A percentile compares a stretch with the other conserved stretches of the same genome.
phyloP scores from a whole-genome alignment of 2,888 invertebrate species.

The Osmoderma eremita region DNA sequence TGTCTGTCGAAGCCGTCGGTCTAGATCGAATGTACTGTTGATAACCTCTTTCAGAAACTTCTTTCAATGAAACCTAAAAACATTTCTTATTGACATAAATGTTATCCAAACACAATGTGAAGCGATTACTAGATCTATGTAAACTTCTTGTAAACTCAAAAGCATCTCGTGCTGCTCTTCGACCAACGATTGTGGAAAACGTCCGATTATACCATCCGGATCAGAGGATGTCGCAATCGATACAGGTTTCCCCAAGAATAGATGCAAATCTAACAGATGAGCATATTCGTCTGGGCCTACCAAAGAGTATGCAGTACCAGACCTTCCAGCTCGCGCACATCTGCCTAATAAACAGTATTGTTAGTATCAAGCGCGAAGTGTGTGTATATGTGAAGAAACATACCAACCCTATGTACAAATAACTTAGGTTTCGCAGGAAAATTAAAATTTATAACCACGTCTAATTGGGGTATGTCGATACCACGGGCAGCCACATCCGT shows the following conservation, averaged over 20 bases:
- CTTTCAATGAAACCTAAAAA: conserved; percentile 69
- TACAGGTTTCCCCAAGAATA: conserved; percentile 88
- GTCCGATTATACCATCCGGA: conserved; percentile 73
- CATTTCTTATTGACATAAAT: background rate
- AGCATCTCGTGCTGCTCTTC: conserved; percentile 87
- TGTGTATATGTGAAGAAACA: conserved; percentile 61
- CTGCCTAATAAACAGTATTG: conserved; percentile 69
- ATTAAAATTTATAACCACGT: conserved; percentile 96
- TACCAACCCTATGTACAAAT: conserved; percentile 98
- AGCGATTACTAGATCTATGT: conserved; percentile 78
- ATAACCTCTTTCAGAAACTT: conserved; percentile 89
- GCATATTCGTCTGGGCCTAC: conserved; percentile 91
- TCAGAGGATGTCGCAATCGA: conserved; percentile 65
- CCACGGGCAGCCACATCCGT: conserved; percentile 99
- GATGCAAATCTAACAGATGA: conserved; percentile 91
- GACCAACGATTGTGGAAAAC: conserved; percentile 81
- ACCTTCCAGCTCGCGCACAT: conserved; percentile 93
- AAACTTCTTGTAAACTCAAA: conserved; percentile 76
- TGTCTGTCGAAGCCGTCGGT: conserved; percentile 89
- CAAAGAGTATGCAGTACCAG: conserved; percentile 91
- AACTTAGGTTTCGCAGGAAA: conserved; percentile 97
- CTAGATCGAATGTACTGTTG: conserved; percentile 89
- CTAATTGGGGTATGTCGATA: conserved; percentile 94
- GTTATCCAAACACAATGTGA: background rate
- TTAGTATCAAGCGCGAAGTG: background rate